Evolutionary conservation across 2,797 vertebrate species (phyloP), one percentile per base, ranked within the genome.

Genomic region (Mormyrops attenuatus): DNA sequence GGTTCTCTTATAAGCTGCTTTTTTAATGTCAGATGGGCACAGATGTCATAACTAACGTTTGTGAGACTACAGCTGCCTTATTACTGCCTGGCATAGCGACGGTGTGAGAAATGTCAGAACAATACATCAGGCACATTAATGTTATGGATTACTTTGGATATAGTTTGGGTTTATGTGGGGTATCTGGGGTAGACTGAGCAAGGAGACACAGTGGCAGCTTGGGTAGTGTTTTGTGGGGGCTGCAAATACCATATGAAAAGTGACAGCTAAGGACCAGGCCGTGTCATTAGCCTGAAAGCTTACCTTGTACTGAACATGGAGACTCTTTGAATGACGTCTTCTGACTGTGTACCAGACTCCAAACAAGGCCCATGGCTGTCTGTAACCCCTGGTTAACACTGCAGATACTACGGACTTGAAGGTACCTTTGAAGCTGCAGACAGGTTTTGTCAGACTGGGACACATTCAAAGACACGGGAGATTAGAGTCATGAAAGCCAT

Each of bases 401-500:
- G 86, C 86, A 41, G 13, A 55, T 57, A 20, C 86, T 41, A 44
- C 20, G 3, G 50, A 60, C 34, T 38, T 38, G 34, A 52, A 60
- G n/a, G 85, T 34, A 55, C 26, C 26, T 55, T 34, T 86, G 49
- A 52, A 86, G 49, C 47, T 30, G 15, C 85, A 52, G 85, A 52
- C 85, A 86, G 20, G 49, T 86, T 53, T 34, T 34, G 85, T 52
- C 49, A 86, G 30, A 55, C 26, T 50, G 49, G 26, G 26, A 26
- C 34, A 1, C n/a, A 77, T 34, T 82, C 15, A 57, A 53, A 7
- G 50, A 41, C 8, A 8, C 50, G 85, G 92, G 89, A 92, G 69
- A 49, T 44, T 34, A 6, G 89, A 90, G 89, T 44, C 34, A 60
- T 60, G 34, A 52, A 89, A 89, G 91, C 87, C 17, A 11, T 90